Evolutionary conservation across 2,113 vertebrate genomes (phyloP).

Genomic region (Notarius quadriscutis): DNA sequence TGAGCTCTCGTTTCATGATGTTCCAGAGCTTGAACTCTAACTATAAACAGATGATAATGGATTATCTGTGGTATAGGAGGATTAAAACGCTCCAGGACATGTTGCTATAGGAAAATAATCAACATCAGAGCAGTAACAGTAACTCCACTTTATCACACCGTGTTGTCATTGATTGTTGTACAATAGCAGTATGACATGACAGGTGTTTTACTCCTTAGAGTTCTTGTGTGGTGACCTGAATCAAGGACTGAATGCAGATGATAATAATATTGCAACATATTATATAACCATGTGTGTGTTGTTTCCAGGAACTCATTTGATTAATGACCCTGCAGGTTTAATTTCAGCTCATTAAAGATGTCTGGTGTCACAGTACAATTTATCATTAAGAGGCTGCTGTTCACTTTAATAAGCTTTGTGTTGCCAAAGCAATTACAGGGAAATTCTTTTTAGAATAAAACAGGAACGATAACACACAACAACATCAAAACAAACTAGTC

Average conservation of each 20-base stretch:
- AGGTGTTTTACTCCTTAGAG: neutral
- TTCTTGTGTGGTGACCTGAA: neutral
- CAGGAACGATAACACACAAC: neutral
- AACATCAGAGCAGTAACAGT: neutral
- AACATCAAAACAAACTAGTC: too few species aligned
- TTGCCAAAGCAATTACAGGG: neutral
- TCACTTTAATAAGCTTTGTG: too few species aligned
- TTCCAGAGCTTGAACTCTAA: neutral
- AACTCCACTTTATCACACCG: neutral
- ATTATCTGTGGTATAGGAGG: neutral
- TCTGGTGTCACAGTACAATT: neutral
- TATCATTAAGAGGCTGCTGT: neutral
- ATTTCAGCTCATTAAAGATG: constrained; percentile 7
- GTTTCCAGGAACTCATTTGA: neutral
- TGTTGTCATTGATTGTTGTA: neutral
- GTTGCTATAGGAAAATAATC: neutral
- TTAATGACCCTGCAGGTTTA: constrained; percentile 27
- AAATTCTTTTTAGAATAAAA: neutral
- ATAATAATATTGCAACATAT: neutral
- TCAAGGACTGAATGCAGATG: neutral
- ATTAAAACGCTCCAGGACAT: neutral
- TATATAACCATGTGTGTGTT: too few species aligned
- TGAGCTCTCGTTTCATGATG: neutral
- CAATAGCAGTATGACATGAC: too few species aligned
- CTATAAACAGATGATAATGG: neutral